Evolutionary conservation across 1,140 invertebrate species (phyloP).

Genomic region (Drosophila littoralis): DNA sequence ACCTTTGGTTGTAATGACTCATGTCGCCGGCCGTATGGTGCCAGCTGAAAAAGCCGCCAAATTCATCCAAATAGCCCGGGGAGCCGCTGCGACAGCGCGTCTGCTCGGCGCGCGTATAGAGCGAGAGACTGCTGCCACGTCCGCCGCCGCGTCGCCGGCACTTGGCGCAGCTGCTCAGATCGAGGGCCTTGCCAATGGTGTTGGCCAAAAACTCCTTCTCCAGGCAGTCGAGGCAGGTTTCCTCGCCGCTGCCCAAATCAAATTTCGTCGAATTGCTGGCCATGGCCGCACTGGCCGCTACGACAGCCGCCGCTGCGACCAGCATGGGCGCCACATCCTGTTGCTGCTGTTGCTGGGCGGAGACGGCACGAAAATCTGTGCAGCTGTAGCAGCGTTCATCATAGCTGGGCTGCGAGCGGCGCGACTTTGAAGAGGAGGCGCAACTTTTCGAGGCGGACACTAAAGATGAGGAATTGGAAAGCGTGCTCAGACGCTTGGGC

Average conservation of each 20-base stretch:
- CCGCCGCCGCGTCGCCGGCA: conserved; percentile 56
- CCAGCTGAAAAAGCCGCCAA: conserved; percentile 61
- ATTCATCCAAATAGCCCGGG: conserved; percentile 57
- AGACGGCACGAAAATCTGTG: conserved; percentile 66
- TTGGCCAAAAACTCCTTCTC: conserved; percentile 82
- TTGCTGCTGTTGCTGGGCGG: conserved; percentile 28
- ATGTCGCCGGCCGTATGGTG: conserved; percentile 34
- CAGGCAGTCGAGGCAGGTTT: conserved; percentile 79
- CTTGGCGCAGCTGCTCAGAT: conserved; percentile 64
- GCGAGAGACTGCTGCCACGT: conserved; percentile 64
- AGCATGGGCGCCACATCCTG: conserved; percentile 59
- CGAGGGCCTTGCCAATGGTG: conserved; percentile 76
- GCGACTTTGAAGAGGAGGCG: conserved; percentile 67
- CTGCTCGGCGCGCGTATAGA: conserved; percentile 58
- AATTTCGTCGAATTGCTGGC: conserved; percentile 58
- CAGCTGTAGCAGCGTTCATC: conserved; percentile 81
- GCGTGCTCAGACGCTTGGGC: conserved; percentile 68
- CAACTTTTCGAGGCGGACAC: conserved; percentile 67
- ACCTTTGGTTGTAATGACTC: conserved; percentile 63
- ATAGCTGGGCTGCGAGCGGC: conserved; percentile 66
- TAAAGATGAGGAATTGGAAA: conserved; percentile 67
- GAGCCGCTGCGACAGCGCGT: conserved; percentile 73
- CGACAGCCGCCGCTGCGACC: conserved; percentile 58
- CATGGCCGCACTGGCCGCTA: conserved; percentile 49
- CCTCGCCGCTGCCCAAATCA: conserved; percentile 61